These are phyloP conservation scores for Morpho deidamia DNA, from an alignment of 2,888 invertebrate species.

Conservation along the genomic window DNA sequence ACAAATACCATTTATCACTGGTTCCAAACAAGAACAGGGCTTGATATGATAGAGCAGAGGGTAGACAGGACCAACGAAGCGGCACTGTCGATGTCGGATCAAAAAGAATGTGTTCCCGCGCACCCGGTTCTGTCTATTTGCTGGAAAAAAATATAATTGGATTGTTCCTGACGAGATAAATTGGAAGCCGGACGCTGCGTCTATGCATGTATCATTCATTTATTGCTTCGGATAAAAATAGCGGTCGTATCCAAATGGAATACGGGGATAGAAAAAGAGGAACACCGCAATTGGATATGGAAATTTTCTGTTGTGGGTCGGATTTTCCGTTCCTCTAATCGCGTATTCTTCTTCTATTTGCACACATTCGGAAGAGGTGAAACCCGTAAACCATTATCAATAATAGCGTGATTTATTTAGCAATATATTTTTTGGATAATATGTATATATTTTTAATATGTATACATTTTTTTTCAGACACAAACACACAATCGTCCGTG, in stretches of 20 bases:
- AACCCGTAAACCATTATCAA: neutral
- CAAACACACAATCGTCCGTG: too few relatives aligned
- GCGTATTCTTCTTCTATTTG: conserved; percentile 7
- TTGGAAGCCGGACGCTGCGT: conserved; percentile 41
- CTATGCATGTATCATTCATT: conserved; percentile 42
- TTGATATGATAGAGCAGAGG: conserved; percentile 27
- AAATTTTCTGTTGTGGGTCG: conserved; percentile 20
- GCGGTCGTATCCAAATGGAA: conserved; percentile 23
- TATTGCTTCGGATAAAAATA: conserved; percentile 41
- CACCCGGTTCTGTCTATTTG: conserved; percentile 48
- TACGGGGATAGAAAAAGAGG: conserved; percentile 17
- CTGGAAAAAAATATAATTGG: conserved; percentile 64
- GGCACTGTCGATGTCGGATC: conserved; percentile 27
- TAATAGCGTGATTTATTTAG: too few relatives aligned
- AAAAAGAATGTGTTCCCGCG: conserved; percentile 45
- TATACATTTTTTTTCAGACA: too few relatives aligned
- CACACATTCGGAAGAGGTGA: neutral
- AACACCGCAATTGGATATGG: conserved; percentile 22
- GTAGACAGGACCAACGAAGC: conserved; percentile 41
- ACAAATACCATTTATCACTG: too few relatives aligned
- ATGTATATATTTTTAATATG: too few relatives aligned
- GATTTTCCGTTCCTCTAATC: conserved; percentile 17
- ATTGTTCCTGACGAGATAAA: conserved; percentile 63
- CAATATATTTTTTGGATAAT: too few relatives aligned
- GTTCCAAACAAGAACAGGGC: neutral